Base-by-base conservation (phyloP, 2,888 invertebrate species). In the Trichogramma dendrolimi region DNA sequence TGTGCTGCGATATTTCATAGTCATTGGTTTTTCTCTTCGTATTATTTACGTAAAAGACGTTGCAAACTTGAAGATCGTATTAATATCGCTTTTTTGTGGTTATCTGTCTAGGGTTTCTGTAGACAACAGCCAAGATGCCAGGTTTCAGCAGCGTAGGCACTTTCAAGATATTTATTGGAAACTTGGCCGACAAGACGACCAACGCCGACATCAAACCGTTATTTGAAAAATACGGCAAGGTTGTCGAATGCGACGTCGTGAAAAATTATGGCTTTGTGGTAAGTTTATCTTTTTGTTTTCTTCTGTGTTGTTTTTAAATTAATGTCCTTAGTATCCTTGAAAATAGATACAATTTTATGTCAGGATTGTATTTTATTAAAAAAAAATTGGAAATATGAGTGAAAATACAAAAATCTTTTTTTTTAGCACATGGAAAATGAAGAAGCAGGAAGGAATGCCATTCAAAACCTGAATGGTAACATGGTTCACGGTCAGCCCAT, bases 251-350 rank as follows among this genome's bases (percentile, higher is more conserved):
- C 84, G 96, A 96, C 84, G 92, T 98, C 79, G 92, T 96, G 75
- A 94, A 95, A 84, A 96, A 96, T 84, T 97, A 94, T 88, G 97
- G 96, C 75, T 97, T 97, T 86, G 96, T 98, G 81, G 85, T 85
- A 75, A 82, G 83, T 78, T 61, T 27, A 27, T 27, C 27, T 3
- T 27, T 41, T n/a, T 40, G 39, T 38, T 53, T 53, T 53, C n/a
- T 14, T 53, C 41, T 11, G 38, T 53, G 53, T 53, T 53, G 38
- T 38, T 53, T 48, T 42, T 2, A 27, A 27, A 27, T 27, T 27
- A 27, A 27, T 27, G 3, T 27, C 27, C 2, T 27, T 11, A 41
- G 7, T 8, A 39, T 41, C 0, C 11, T n/a, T 43, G 57, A 47
- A 5, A 4, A 48, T 38, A 27, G 8, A 62, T 60, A 6, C 38